Evolutionary conservation across 2,888 invertebrate genomes (phyloP).

Genomic region (Onchidella celtica): DNA sequence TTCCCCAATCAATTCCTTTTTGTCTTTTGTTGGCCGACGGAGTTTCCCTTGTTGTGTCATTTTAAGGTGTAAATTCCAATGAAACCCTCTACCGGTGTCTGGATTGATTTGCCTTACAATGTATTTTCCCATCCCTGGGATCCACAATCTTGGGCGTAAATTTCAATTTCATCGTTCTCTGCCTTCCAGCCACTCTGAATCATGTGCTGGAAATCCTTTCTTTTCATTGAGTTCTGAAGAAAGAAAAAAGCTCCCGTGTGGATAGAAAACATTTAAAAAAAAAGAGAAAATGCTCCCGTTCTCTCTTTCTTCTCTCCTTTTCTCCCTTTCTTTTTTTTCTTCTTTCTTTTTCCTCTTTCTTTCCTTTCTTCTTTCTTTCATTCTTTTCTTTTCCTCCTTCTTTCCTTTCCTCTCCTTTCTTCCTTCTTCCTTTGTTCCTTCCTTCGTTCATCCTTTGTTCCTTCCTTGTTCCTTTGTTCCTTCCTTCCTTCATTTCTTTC

Average conservation of each 20-base stretch:
- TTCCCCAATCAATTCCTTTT: too few relatives aligned
- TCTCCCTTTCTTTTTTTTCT: neutral
- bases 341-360: neutral
- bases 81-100: too few relatives aligned
- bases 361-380: neutral
- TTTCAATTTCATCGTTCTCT: neutral
- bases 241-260: too few relatives aligned
- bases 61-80: too few relatives aligned
- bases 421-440: neutral
- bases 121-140: too few relatives aligned
- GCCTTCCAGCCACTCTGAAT: neutral
- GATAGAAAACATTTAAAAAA: too few relatives aligned
- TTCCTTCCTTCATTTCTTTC: neutral
- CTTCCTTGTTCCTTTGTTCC: neutral
- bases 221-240: too few relatives aligned
- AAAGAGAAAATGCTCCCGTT: neutral
- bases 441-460: neutral
- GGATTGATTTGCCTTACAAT: too few relatives aligned
- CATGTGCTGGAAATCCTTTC: too few relatives aligned
- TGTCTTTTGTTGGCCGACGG: too few relatives aligned
- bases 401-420: neutral
- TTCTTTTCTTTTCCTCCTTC: neutral
- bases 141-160: too few relatives aligned
- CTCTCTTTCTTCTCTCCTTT: neutral
- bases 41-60: too few relatives aligned